These are phyloP conservation scores for Ariolimax columbianus DNA, from an alignment of 2,888 invertebrate species.

Conservation along the genomic window DNA sequence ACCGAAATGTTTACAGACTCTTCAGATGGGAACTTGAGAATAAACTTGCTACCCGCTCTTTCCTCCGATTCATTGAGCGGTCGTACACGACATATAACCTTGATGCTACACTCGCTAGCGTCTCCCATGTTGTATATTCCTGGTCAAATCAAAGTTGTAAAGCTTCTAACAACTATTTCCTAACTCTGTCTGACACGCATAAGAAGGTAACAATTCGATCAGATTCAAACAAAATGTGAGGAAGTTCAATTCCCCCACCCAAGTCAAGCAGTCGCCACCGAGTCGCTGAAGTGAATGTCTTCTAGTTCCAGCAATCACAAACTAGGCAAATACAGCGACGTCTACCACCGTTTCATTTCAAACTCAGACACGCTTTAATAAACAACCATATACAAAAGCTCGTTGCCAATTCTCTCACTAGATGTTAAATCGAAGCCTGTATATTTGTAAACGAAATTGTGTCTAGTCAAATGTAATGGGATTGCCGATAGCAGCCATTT, in stretches of 20 bases:
- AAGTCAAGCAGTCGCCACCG: neutral
- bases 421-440: neutral
- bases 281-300: neutral
- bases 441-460: neutral
- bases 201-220: neutral
- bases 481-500: constrained; percentile 39
- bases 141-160: neutral
- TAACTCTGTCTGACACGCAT: neutral
- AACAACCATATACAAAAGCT: neutral
- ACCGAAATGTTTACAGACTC: constrained; percentile 76
- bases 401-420: neutral
- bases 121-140: constrained; percentile 46
- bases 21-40: constrained; percentile 97
- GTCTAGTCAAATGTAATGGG: neutral
- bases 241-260: neutral
- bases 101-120: constrained; percentile 80
- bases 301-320: neutral
- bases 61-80: constrained; percentile 99
- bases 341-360: neutral
- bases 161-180: neutral
- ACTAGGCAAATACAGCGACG: neutral
- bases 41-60: constrained; percentile 97
- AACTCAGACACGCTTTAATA: neutral
- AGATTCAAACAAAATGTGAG: neutral
- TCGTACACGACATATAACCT: constrained; percentile 99